Base-by-base conservation (phyloP, 2,888 invertebrate genomes). In the Toxonevra muliebris region DNA sequence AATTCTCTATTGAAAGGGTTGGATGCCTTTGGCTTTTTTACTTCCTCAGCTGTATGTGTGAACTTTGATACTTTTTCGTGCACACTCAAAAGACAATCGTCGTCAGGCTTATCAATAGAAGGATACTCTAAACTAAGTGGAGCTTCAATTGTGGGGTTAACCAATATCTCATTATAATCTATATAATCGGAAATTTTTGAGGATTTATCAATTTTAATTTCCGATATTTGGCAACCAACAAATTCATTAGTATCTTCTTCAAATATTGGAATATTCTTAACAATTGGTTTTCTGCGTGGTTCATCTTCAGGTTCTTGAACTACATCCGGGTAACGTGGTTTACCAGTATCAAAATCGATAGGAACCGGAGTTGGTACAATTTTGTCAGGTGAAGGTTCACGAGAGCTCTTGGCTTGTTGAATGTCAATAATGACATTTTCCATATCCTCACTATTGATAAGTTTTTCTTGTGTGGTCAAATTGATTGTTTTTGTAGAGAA, bases 221-320 rank as follows among this genome's bases (percentile, higher is more conserved):
- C 89, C 0, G 87, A 88, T 45, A 89, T 87, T 30, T 89, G 88
- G 19, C 83, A 85, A 8, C 83, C 82, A 15, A 85, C 76, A 71
- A 76, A 86, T 1, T 81, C 77, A 52, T 83, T 84, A 1, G 80
- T 77, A 73, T 90, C 90, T 20, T 88, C 87, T 85, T 92, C 91
- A 43, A 85, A 84, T 41, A 88, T 87, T 3, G 88, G 87, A 52
- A 88, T 85, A 65, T 88, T 87, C 2, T 86, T 85, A 2, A 88
- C 76, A 60, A 83, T 82, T 52, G 86, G 86, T 69, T 83, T 85
- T 59, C 72, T 78, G 1, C 86, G 85, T 0, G 77, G 81, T 45
- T 88, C 89, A 76, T 93, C 92, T 73, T 92, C 93, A 0, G 93
- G 93, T 81, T 93, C 93, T 76, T 87, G 89, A 0, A 93, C 90